Conservation (phyloP, 2,797 vertebrate species). For the Momotus momota region DNA sequence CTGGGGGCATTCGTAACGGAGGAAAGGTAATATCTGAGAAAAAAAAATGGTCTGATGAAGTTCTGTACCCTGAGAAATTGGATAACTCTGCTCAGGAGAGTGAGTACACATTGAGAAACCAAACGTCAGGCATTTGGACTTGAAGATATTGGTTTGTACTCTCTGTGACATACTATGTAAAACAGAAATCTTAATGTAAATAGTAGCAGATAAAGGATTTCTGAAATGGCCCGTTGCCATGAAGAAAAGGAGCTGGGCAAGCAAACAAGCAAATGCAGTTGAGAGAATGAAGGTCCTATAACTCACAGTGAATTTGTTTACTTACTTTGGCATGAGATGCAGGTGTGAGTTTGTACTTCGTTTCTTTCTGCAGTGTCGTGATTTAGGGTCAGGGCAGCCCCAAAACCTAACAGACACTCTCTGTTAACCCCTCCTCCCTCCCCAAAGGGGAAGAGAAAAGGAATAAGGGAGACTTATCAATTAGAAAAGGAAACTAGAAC, state of each 20-base stretch:
- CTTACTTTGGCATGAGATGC: neutral
- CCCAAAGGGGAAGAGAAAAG: too few species aligned
- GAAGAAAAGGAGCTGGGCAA: conserved; percentile 14
- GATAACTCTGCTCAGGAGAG: neutral
- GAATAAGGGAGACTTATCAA: too few species aligned
- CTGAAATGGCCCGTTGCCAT: neutral
- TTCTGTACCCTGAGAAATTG: neutral
- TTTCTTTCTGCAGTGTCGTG: neutral
- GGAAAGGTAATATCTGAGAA: neutral
- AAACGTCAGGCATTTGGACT: neutral
- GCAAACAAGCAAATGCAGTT: conserved; percentile 28
- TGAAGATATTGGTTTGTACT: neutral
- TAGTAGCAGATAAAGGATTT: conserved; percentile 26
- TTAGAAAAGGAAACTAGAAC: too few species aligned
- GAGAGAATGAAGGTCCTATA: conserved; percentile 24
- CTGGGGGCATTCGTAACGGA: neutral
- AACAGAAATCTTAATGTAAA: conserved; percentile 22
- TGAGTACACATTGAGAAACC: neutral
- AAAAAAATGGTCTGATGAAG: neutral
- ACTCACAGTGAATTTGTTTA: conserved; percentile 33
- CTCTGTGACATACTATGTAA: neutral
- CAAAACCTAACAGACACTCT: too few species aligned
- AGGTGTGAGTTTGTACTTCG: conserved; percentile 42
- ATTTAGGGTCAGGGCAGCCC: too few species aligned
- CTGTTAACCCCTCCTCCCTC: too few species aligned